Evolutionary conservation across 2,888 invertebrate species (phyloP), one percentile per base, ranked within the genome.

Genomic region (Oscheius myriophilus): DNA sequence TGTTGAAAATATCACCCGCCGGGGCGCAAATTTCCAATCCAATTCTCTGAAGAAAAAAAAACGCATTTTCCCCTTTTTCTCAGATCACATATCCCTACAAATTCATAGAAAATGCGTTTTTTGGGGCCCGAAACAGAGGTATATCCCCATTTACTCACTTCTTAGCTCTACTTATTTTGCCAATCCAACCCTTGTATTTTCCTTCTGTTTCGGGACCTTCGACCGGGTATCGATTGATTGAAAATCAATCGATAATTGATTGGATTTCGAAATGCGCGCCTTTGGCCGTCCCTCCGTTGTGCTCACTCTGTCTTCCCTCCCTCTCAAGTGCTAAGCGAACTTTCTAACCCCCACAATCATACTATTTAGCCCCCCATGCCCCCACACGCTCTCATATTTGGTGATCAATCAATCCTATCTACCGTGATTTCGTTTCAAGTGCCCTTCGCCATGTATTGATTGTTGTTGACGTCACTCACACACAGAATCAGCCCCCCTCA

Each of bases 371-470:
- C n/a, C n/a, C n/a, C n/a, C n/a, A 33, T 33, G 4, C 33, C 33
- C 3, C 4, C 33, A 3, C 25, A 43, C n/a, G 0, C 43, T 43
- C 43, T 45, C 58, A 39, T n/a, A 41, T 58, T 58, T 41, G 42
- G 25, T 54, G 33, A 33, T 33, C 33, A 33, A 33, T 33, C 25
- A 54, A 39, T 54, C 26, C 26, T 54, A 14, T 54, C 33, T 54
- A 61, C 46, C 61, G 61, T 61, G 61, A 61, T 61, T 61, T 61
- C 61, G 61, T 61, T 61, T 46, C 46, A 61, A 61, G 61, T 61
- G 61, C 61, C 61, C 61, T 61, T 59, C 26, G n/a, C 25, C 25
- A 25, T n/a, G 6, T 61, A 46, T 45, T 59, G 45, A 46, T 21
- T 59, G 23, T 26, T 23, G 33, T n/a, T 14, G 14, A 55, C 9